These are phyloP conservation scores for Epizoanthus stellaris DNA, from an alignment of 92 coral and sea anemone species.

Conservation along the genomic window DNA sequence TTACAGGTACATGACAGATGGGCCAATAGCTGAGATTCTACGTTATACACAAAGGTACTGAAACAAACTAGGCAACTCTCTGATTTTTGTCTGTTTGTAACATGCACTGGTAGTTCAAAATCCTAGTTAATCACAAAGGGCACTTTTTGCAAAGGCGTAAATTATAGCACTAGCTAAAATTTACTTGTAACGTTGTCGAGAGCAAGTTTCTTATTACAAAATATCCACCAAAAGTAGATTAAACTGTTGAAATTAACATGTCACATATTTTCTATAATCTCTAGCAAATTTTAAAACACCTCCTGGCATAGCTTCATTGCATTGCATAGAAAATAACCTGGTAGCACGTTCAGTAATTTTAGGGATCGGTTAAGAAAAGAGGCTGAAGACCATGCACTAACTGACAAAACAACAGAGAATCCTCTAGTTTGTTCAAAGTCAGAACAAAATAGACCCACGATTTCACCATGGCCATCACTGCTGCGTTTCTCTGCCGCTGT, in stretches of 20 bases:
- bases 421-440: constrained; percentile 46
- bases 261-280: no score
- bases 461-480: constrained; percentile 93
- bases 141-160: no score
- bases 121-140: no score
- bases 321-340: no score
- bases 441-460: constrained; percentile 98
- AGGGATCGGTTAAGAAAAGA: no score
- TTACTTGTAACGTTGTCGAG: no score
- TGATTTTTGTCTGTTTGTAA: background rate
- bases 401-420: constrained; percentile 24
- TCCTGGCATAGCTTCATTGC: no score
- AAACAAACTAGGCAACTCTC: constrained; percentile 18
- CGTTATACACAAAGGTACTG: background rate
- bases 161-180: no score
- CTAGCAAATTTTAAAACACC: no score
- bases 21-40: background rate
- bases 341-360: no score
- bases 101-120: background rate
- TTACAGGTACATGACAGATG: background rate
- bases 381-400: background rate
- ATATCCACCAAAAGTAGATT: background rate
- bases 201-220: background rate
- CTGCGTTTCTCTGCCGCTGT: constrained; percentile 90
- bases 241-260: no score